Evolutionary conservation across 2,113 vertebrate species (phyloP).

Genomic region (Toxotes jaculatrix): DNA sequence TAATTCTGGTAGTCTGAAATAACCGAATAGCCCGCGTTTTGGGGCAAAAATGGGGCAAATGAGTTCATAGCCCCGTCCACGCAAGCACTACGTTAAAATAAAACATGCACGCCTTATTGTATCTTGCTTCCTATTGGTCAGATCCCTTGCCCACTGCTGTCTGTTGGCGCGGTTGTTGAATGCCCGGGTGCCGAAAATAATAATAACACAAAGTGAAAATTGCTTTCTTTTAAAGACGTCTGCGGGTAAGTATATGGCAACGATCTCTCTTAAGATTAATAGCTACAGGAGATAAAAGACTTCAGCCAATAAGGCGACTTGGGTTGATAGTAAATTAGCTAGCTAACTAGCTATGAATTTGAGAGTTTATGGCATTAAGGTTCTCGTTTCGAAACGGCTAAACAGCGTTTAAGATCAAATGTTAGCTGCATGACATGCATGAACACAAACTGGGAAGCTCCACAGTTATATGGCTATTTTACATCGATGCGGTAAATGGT

Average conservation of each 20-base stretch:
- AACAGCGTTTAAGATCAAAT: neutral
- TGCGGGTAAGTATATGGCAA: conserved; percentile 27
- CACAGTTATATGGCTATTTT: no score
- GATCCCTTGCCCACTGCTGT: neutral
- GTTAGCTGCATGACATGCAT: neutral
- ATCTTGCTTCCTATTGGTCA: conserved; percentile 66
- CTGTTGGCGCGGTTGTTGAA: conserved; percentile 75
- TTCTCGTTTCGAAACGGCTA: neutral
- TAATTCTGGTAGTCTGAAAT: fast-evolving
- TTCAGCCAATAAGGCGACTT: neutral
- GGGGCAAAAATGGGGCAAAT: fast-evolving
- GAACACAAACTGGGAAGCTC: neutral
- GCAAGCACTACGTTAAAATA: fast-evolving
- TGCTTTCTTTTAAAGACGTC: neutral
- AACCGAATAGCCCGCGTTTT: fast-evolving
- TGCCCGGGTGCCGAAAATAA: conserved; percentile 1
- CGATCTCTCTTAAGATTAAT: neutral
- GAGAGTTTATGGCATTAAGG: neutral
- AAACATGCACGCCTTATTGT: conserved; percentile 32
- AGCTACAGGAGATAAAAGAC: neutral
- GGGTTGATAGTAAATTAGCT: neutral
- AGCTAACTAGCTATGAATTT: neutral
- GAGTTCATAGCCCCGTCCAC: neutral
- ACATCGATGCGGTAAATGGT: neutral
- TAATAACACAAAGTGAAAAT: neutral